Evolutionary conservation across 2,113 vertebrate genomes (phyloP).

Genomic region (Trogon surrucura): DNA sequence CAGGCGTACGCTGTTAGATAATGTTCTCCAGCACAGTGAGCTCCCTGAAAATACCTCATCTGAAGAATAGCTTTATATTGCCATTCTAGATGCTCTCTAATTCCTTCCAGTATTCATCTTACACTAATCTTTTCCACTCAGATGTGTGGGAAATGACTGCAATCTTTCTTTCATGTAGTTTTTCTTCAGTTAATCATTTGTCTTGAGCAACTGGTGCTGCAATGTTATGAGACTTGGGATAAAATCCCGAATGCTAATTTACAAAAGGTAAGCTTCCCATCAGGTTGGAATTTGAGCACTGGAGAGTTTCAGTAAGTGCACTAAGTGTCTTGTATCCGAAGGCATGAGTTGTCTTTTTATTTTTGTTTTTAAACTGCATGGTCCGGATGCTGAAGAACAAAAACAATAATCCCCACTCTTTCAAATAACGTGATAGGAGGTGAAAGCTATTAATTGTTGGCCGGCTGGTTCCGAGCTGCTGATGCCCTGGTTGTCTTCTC

Average conservation of each 20-base stretch:
- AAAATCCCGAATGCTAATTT: neutral
- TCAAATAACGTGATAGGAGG: neutral
- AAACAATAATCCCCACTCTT: neutral
- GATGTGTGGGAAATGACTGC: constrained; percentile 13
- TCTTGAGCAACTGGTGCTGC: neutral
- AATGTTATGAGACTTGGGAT: neutral
- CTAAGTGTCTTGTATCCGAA: neutral
- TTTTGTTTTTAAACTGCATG: neutral
- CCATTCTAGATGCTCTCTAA: neutral
- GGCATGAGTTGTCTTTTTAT: neutral
- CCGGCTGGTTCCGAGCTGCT: neutral
- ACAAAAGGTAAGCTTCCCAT: neutral
- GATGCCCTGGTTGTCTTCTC: neutral
- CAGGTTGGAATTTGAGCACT: neutral
- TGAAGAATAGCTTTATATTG: constrained; percentile 23
- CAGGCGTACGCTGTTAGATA: neutral
- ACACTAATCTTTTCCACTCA: constrained; percentile 14
- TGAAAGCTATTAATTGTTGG: neutral
- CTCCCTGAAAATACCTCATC: neutral
- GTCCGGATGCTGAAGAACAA: neutral
- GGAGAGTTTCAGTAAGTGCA: neutral
- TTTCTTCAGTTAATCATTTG: neutral
- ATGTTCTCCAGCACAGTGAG: neutral
- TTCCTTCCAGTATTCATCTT: constrained; percentile 36
- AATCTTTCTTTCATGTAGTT: neutral